Percentiles rank a stretch among this genome's conserved stretches.
phyloP scores from a whole-genome alignment of 2,888 invertebrate genomes.

The Pantelozetes paolii region DNA sequence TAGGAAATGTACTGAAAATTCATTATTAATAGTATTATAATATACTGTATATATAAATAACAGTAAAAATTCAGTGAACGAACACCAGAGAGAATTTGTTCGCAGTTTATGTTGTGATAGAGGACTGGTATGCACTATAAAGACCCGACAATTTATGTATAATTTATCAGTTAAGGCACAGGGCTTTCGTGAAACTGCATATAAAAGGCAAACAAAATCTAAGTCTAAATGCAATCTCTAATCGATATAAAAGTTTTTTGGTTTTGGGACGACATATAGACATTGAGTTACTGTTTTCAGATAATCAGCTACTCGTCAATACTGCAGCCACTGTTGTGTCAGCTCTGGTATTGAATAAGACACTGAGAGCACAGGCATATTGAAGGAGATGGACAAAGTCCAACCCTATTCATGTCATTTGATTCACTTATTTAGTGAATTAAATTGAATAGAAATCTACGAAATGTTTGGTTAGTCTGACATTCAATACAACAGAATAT shows the following conservation, averaged over 20 bases:
- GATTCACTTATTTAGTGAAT: constrained; percentile 25
- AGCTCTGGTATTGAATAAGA: too few relatives aligned
- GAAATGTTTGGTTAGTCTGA: neutral
- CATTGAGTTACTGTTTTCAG: neutral
- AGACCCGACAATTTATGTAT: constrained; percentile 9
- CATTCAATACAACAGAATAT: neutral
- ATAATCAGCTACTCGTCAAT: neutral
- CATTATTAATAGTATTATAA: constrained; percentile 20
- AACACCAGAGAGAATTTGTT: neutral
- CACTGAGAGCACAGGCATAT: neutral
- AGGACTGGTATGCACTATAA: neutral
- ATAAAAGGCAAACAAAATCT: neutral
- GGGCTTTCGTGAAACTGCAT: constrained; percentile 9
- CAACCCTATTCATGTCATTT: constrained; percentile 32
- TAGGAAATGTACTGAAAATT: neutral
- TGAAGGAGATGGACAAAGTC: constrained; percentile 28
- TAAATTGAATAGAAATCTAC: constrained; percentile 11
- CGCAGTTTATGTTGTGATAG: neutral
- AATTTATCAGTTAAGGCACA: constrained; percentile 29
- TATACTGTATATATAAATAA: constrained; percentile 12
- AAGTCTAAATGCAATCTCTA: neutral
- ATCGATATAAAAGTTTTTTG: neutral
- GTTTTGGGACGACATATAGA: neutral
- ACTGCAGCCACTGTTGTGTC: neutral
- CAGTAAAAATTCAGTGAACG: constrained; percentile 20